Percentiles rank a stretch among this genome's conserved stretches.
Conservation (phyloP, 2,797 vertebrate genomes). For the Hemibagrus guttatus region DNA sequence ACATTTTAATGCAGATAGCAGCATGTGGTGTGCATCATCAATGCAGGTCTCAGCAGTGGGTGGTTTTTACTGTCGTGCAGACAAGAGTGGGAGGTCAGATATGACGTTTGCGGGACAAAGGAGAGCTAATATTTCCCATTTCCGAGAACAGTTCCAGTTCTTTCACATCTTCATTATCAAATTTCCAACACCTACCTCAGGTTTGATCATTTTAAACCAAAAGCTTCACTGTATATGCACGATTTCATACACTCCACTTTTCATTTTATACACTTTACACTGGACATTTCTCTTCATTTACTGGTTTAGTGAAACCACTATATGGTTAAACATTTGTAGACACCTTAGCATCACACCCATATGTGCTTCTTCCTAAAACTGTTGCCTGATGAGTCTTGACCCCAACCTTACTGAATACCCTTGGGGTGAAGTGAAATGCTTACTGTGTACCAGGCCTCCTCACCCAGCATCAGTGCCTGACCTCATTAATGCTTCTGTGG, state of each 20-base stretch:
- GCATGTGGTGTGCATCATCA: conserved; percentile 15
- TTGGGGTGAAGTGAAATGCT: neutral
- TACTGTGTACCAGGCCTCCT: neutral
- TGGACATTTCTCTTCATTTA: neutral
- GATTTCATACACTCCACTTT: neutral
- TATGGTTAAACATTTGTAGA: neutral
- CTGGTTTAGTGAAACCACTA: neutral
- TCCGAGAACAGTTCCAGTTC: neutral
- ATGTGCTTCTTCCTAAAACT: neutral
- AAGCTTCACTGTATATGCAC: neutral
- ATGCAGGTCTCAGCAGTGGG: neutral
- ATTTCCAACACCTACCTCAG: too few species aligned
- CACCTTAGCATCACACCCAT: neutral
- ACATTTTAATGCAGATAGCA: neutral
- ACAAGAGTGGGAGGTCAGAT: conserved; percentile 10
- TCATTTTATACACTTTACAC: neutral
- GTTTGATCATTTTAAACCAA: neutral
- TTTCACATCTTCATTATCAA: neutral
- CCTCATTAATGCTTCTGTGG: neutral
- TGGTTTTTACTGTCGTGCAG: neutral
- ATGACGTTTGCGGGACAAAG: neutral
- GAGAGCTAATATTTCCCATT: neutral
- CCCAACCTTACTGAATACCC: neutral
- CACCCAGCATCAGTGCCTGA: neutral
- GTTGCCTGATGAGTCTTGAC: neutral